Conservation (phyloP, 1,140 invertebrate species). For the Andricus grossulariae region DNA sequence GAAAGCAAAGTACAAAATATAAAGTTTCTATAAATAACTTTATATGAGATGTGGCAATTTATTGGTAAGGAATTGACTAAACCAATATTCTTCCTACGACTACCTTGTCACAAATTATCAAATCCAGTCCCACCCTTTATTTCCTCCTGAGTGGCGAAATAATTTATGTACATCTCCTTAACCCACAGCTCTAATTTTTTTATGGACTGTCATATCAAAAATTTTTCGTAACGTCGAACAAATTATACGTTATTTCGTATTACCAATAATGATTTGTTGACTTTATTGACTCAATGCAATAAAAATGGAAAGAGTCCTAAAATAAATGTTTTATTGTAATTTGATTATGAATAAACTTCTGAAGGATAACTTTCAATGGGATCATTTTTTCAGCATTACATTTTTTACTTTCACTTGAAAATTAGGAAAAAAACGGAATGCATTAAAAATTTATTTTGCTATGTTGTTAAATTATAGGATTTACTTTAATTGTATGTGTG, state of each 20-base stretch:
- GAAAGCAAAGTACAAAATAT: no score
- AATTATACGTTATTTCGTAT: background rate
- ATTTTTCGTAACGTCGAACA: background rate
- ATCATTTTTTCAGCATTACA: no score
- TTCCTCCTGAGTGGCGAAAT: conserved; percentile 2
- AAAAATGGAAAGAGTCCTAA: background rate
- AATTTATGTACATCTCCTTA: conserved; percentile 22
- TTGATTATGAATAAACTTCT: no score
- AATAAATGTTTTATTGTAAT: background rate
- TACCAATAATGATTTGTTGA: background rate
- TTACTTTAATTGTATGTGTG: no score
- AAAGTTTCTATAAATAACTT: no score
- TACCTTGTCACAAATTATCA: background rate
- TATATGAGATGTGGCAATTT: background rate
- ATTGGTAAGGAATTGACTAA: background rate
- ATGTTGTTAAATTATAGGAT: no score
- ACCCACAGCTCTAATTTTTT: conserved; percentile 10
- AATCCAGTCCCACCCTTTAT: background rate
- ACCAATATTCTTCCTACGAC: background rate
- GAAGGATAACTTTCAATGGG: no score
- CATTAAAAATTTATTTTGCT: no score
- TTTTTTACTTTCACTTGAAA: no score
- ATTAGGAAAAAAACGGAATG: no score
- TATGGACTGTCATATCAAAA: background rate
- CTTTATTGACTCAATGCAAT: background rate